Percentiles rank a stretch among this genome's conserved stretches.
Conservation (phyloP, 2,797 vertebrate genomes). For the Gallinago solitaria region DNA sequence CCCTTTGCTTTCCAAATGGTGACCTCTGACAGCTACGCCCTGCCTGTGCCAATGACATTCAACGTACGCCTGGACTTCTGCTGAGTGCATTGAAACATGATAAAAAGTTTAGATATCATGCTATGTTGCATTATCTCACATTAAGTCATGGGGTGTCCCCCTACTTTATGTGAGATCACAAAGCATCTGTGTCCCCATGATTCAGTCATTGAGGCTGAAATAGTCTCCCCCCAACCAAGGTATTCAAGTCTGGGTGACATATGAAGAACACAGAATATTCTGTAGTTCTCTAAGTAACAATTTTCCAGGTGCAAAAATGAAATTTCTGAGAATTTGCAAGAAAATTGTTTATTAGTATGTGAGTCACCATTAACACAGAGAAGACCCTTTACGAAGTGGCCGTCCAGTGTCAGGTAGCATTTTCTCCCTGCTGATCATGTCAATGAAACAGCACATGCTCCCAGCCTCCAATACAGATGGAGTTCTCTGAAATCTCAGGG, state of each 20-base stretch:
- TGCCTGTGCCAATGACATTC: not conserved
- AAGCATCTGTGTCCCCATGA: not conserved
- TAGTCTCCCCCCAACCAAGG: not conserved
- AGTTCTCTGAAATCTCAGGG: not conserved
- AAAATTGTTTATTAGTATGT: not conserved
- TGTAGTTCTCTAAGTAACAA: not conserved
- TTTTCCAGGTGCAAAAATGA: not conserved
- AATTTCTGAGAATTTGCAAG: not conserved
- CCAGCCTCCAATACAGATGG: not conserved
- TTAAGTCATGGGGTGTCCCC: not conserved
- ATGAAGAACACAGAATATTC: not conserved
- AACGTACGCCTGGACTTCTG: fast-evolving
- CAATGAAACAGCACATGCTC: not conserved
- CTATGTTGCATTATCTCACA: not conserved
- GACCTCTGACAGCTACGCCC: not conserved
- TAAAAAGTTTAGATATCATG: not conserved
- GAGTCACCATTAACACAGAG: not conserved
- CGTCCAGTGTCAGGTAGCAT: not conserved
- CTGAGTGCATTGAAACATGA: not conserved
- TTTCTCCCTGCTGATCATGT: not conserved
- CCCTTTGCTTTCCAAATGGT: not conserved
- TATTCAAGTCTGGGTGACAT: not conserved
- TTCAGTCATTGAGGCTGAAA: not conserved
- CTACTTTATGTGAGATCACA: not conserved
- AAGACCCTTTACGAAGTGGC: not conserved